Base-by-base conservation (phyloP, 2,888 invertebrate species). In the Unio pictorum region DNA sequence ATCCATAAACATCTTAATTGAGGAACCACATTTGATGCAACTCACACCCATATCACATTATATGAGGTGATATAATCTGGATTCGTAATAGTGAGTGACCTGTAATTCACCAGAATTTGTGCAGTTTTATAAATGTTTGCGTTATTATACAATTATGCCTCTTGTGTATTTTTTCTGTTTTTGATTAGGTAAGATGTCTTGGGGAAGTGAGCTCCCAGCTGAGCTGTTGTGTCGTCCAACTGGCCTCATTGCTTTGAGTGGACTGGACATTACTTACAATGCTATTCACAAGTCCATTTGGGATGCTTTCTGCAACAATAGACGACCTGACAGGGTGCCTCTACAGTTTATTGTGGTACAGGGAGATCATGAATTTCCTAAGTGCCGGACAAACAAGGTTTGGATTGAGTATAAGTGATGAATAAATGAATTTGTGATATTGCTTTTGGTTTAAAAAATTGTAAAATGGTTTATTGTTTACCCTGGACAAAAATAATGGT, bases 201-300 rank as follows among this genome's bases (percentile, higher is more conserved):
- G 89, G 89, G 89, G 88, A 20, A 86, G 84, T 80, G 90, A 92
- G 84, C 87, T 98, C 89, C 97, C 98, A 75, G 91, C 93, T 75
- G 97, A 98, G 92, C 92, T 98, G 74, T 93, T 94, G 85, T 93
- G 94, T 80, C 94, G 95, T 87, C 95, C 98, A 55, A 92, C 95
- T 87, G 96, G 96, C 65, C 92, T 98, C 72, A 94, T 99, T 69
- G 96, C 95, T 55, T 92, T 99, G 67, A 94, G 95, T 76, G 98
- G 98, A 23, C 91, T 99, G 73, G 96, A 98, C 89, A 93, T 94
- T 17, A 91, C 93, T 58, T 94, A 94, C 87, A 97, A 96, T 91
- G 93, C 95, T 4, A 92, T 95, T 61, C 98, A 99, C 90, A 95
- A 95, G 88, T 93, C 95, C 64, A 95, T 98, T 89, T 98, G 97